These are phyloP conservation scores for Drosophila novamexicana DNA, from an alignment of 1,140 invertebrate species.

Conservation along the genomic window DNA sequence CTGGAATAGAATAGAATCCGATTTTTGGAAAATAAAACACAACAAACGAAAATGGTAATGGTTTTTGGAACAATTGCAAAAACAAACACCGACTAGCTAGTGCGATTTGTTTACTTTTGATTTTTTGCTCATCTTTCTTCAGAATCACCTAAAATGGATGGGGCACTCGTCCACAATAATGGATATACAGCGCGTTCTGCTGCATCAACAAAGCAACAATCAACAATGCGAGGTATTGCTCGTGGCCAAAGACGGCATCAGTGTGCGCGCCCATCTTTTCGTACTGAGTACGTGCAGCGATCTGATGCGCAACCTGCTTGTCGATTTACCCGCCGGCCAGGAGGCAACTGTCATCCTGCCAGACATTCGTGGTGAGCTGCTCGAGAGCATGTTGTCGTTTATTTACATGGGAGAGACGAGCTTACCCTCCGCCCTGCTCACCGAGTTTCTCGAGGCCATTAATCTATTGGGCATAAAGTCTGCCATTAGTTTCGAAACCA, in stretches of 20 bases:
- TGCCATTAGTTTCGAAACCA: constrained; percentile 81
- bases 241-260: constrained; percentile 71
- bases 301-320: constrained; percentile 67
- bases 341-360: constrained; percentile 77
- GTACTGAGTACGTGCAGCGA: constrained; percentile 80
- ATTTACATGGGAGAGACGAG: constrained; percentile 80
- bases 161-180: constrained; percentile 81
- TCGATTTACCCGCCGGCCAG: constrained; percentile 69
- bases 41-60: constrained; percentile 56
- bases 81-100: constrained; percentile 26
- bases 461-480: constrained; percentile 79
- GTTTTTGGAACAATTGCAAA: constrained; percentile 47
- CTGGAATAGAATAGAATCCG: constrained; percentile 54
- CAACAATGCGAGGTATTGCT: constrained; percentile 74
- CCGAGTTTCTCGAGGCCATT: constrained; percentile 79
- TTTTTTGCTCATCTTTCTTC: not conserved
- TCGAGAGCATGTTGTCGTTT: constrained; percentile 77
- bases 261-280: constrained; percentile 75
- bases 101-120: not conserved
- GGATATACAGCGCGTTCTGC: constrained; percentile 76
- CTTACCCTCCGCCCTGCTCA: constrained; percentile 63
- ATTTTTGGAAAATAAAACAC: constrained; percentile 53
- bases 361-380: constrained; percentile 70
- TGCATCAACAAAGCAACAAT: constrained; percentile 54
- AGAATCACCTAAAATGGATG: constrained; percentile 84